Evolutionary conservation across 2,113 vertebrate genomes (phyloP).

Genomic region (Pandion haliaetus): DNA sequence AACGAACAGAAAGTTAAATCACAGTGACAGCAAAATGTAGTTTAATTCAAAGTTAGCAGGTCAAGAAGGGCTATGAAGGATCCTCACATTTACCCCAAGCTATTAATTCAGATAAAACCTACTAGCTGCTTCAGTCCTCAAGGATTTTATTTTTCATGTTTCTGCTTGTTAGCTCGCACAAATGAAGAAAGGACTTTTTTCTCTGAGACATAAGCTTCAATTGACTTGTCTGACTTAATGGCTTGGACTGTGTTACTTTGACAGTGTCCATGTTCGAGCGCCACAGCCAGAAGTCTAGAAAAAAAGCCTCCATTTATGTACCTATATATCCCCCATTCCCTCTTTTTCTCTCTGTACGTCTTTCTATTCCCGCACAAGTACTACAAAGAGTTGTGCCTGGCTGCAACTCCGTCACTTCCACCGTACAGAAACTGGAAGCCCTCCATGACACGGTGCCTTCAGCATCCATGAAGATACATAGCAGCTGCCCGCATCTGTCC

Average conservation of each 20-base stretch:
- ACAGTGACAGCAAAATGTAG: conserved; percentile 39
- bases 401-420: background rate
- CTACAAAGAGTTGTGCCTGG: background rate
- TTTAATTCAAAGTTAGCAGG: conserved; percentile 59
- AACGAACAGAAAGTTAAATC: conserved; percentile 27
- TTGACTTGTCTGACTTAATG: background rate
- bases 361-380: rapidly evolving
- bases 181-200: background rate
- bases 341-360: background rate
- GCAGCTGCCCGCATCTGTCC: conserved; percentile 50
- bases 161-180: conserved; percentile 28
- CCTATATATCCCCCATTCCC: too few relatives aligned
- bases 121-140: background rate
- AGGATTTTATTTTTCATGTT: conserved; percentile 35
- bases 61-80: conserved; percentile 25
- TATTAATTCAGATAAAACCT: conserved; percentile 29
- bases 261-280: background rate
- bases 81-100: background rate
- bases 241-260: background rate
- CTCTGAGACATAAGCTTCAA: background rate
- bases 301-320: background rate
- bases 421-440: background rate
- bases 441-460: background rate
- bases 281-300: background rate
- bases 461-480: background rate